These are phyloP conservation scores for Macroramphosus scolopax DNA, from an alignment of 2,797 vertebrate species.

Conservation along the genomic window DNA sequence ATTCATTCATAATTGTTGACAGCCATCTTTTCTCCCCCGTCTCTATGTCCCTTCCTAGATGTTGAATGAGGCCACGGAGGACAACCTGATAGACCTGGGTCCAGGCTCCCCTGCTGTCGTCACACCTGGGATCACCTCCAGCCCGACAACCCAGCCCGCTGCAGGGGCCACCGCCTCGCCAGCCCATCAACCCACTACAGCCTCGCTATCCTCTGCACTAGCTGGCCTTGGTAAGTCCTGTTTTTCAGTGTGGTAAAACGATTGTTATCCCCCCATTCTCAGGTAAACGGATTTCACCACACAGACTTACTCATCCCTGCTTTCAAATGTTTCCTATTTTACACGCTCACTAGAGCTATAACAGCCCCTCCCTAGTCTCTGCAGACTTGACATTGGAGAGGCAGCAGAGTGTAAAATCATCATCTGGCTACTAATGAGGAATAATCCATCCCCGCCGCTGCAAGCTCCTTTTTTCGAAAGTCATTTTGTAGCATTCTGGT, in stretches of 20 bases:
- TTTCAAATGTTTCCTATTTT: too few species aligned
- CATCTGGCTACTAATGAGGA: slow-evolving; percentile 32
- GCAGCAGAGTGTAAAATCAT: slow-evolving; percentile 32
- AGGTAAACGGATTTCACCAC: too few species aligned
- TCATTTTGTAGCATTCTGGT: background rate
- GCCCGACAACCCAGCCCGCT: slow-evolving; percentile 44
- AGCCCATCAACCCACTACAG: slow-evolving; percentile 24
- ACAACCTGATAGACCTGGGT: slow-evolving; percentile 96
- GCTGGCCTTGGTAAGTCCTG: slow-evolving; percentile 84
- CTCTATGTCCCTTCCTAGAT: slow-evolving; percentile 71
- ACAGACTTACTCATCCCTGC: too few species aligned
- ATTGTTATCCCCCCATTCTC: too few species aligned
- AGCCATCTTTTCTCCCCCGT: background rate
- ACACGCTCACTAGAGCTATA: background rate
- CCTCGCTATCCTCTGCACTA: slow-evolving; percentile 84
- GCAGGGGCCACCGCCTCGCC: slow-evolving; percentile 56
- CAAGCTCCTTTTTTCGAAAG: slow-evolving; percentile 11
- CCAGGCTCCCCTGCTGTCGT: slow-evolving; percentile 96
- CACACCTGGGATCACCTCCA: slow-evolving; percentile 81
- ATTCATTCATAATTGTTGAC: background rate
- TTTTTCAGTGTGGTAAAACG: background rate
- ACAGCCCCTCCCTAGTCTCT: slow-evolving; percentile 8
- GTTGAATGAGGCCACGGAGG: slow-evolving; percentile 88
- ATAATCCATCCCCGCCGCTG: background rate
- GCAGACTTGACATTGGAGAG: slow-evolving; percentile 8